phyloP scores from a whole-genome alignment of 2,797 vertebrate species.

The Apodemus agrarius region DNA sequence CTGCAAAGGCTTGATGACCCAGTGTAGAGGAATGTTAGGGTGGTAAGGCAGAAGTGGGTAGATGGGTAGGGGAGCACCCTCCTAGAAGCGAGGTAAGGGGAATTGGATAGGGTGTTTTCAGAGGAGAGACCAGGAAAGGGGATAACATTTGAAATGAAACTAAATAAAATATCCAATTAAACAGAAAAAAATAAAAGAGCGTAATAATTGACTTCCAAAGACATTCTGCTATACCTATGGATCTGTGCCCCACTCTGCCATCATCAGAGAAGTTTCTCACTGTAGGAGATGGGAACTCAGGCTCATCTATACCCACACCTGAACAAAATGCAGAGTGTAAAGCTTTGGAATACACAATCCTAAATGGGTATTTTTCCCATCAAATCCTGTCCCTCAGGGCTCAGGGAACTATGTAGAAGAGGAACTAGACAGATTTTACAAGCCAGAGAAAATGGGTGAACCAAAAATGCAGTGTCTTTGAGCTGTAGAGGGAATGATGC shows the following conservation, averaged over 20 bases:
- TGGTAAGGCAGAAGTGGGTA: no score
- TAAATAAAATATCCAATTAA: no score
- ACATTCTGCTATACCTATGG: no score
- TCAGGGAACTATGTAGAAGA: no score
- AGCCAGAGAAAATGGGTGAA: neutral
- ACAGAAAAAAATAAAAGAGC: no score
- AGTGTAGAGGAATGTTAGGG: no score
- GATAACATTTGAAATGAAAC: no score
- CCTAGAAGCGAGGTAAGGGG: no score
- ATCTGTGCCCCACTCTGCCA: neutral
- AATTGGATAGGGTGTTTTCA: no score
- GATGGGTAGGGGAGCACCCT: no score
- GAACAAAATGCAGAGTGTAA: neutral
- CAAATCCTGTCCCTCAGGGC: neutral
- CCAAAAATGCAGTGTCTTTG: neutral
- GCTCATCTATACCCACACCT: neutral
- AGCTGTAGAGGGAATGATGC: neutral
- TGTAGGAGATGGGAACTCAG: neutral
- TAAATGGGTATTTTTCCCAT: neutral
- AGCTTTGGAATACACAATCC: neutral
- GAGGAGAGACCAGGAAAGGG: no score
- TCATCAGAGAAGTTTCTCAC: neutral
- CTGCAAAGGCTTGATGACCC: no score
- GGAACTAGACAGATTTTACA: neutral
- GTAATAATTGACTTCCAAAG: neutral